Evolutionary conservation across 2,888 invertebrate genomes (phyloP), one percentile per base, ranked within the genome.

Genomic region (Tenthredo livida): DNA sequence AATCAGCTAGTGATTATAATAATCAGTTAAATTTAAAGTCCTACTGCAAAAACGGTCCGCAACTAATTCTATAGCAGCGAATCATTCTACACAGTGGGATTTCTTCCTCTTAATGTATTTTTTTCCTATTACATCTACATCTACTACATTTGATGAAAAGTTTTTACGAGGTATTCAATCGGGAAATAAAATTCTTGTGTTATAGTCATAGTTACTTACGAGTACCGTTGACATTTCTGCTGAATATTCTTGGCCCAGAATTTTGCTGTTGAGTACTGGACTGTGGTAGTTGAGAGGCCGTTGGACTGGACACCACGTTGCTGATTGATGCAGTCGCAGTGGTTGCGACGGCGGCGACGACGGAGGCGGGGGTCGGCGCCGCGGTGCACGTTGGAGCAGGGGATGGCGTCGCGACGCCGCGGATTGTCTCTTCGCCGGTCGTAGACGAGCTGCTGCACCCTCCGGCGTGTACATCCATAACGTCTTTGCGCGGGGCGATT

Each of bases 171-270:
- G 12, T 61, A 61, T 61, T 9, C 37, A 37, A 43, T 1, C 10
- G 50, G 2, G 29, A 2, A 9, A 40, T 12, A 75, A 25, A 47
- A 33, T 43, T 21, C 17, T 67, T 25, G 40, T 67, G 50, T 47
- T 12, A 47, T 67, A 33, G 43, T 25, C 29, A 33, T 9, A 50
- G 21, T 17, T 83, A 92, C 93, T 93, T 89, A 93, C 93, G 90
- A 86, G 93, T 93, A 88, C 93, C 93, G 88, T 93, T 93, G 89
- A 92, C 91, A 88, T 93, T 93, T 86, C 93, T 91, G 87, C 93
- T 92, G 88, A 93, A 89, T 87, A 93, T 93, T 87, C 90, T 92
- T 82, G 92, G 90, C 9, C 90, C 88, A 15, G 87, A 86, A 84
- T 88, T n/a, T 50, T 33, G 54, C 29, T 83, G 83, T 9, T 83